Conservation (phyloP, 2,113 vertebrate genomes). For the Pipra filicauda region DNA sequence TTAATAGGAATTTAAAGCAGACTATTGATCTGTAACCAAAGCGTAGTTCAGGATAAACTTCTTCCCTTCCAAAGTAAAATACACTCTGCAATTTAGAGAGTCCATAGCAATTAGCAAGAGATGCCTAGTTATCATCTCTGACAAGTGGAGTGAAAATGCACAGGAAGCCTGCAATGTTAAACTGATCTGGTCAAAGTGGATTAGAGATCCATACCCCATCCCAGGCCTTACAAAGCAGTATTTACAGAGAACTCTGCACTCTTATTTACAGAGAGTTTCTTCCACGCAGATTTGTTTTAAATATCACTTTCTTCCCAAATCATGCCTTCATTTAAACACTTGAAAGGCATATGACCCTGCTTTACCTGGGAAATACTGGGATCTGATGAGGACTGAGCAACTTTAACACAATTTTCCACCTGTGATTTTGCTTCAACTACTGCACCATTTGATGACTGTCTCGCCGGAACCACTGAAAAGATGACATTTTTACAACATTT, state of each 20-base stretch:
- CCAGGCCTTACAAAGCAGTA: background rate
- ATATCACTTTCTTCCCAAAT: background rate
- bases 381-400: slow-evolving; percentile 71
- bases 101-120: background rate
- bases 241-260: background rate
- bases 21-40: background rate
- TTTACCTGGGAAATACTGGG: slow-evolving; percentile 62
- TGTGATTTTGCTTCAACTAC: slow-evolving; percentile 47
- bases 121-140: background rate
- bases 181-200: background rate
- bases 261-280: background rate
- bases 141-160: background rate
- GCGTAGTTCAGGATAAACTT: background rate
- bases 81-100: background rate
- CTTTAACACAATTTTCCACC: slow-evolving; percentile 51
- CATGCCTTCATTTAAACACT: background rate
- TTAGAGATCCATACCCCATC: background rate
- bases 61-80: background rate
- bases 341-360: background rate
- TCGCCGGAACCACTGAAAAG: slow-evolving; percentile 67
- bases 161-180: background rate
- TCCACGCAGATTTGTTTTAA: background rate
- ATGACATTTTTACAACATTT: slow-evolving; percentile 38
- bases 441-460: slow-evolving; percentile 73
- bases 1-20: background rate